Conservation (phyloP, 1,140 invertebrate species). For the Trigoniulus corallinus region DNA sequence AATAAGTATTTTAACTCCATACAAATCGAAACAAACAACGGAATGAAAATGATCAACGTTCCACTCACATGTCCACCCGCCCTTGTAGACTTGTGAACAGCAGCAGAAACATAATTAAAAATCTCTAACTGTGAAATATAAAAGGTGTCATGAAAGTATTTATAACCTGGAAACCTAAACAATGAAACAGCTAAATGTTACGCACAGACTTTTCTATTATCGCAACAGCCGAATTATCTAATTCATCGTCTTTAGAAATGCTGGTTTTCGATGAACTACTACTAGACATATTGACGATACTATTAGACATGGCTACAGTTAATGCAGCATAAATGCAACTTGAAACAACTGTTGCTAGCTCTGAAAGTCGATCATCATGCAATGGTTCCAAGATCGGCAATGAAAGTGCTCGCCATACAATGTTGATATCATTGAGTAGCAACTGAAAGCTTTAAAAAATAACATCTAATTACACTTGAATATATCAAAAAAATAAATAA, state of each 20-base stretch:
- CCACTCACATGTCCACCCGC: constrained; percentile 65
- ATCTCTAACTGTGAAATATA: constrained; percentile 53
- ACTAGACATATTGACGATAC: constrained; percentile 43
- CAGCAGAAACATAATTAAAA: constrained; percentile 58
- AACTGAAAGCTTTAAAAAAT: constrained; percentile 43
- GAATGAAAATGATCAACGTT: constrained; percentile 1
- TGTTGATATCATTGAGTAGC: constrained; percentile 61
- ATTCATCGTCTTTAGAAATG: constrained; percentile 29
- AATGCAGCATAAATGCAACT: constrained; percentile 60
- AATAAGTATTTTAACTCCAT: neutral
- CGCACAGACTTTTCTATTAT: constrained; percentile 29
- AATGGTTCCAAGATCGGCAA: constrained; percentile 74
- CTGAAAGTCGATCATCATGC: constrained; percentile 56
- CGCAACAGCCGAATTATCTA: constrained; percentile 23
- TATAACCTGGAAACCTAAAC: too few relatives aligned
- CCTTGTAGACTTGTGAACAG: constrained; percentile 64
- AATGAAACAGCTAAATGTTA: constrained; percentile 3
- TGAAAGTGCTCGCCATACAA: constrained; percentile 62
- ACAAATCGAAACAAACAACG: too few relatives aligned
- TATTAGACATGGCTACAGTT: constrained; percentile 37
- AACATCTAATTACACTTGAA: constrained; percentile 1
- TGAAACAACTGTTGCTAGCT: constrained; percentile 53
- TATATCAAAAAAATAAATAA: constrained; percentile 5
- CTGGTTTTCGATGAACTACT: constrained; percentile 39
- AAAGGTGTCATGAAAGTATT: too few relatives aligned